Base-by-base conservation (phyloP, 2,797 vertebrate genomes). In the Pangasius krempfi region DNA sequence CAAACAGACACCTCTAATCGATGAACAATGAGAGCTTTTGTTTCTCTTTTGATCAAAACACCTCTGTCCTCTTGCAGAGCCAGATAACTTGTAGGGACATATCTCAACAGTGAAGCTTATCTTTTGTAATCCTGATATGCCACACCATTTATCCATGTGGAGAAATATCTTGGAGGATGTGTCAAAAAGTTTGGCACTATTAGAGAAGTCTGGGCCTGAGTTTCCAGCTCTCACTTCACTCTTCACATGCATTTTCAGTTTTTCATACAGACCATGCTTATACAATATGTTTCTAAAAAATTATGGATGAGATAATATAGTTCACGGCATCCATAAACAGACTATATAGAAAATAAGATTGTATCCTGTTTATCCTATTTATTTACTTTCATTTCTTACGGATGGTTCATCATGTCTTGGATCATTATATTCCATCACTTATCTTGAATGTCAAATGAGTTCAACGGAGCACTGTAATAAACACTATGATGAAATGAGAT, bases 71-170 rank as follows among this genome's bases (percentile, higher is more conserved):
- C 22, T 64, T 82, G 22, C 58, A 62, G 80, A 83, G 37, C 12
- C 58, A 64, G 58, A 27, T 14, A 62, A 6, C 50, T 54, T 83
- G 37, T 44, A 81, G 52, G 33, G 13, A 62, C 79, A 60, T 76
- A 78, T 78, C 75, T 62, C 80, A 83, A n/a, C 25, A 82, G 12
- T 16, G n/a, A 82, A 83, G 58, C 58, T 83, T 64, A 47, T 47
- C 22, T 64, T 18, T 83, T 62, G 10, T n/a, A 83, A 83, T 47
- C 56, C 56, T 62, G 13, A 44, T 18, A 44, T 0, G 1, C 37
- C 58, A 47, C 25, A 83, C 54, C 58, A 83, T 83, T 62, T 44
- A n/a, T 64, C 25, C 37, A 9, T 83, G 25, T 47, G 25, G 14
- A n/a, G 37, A 83, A 83, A 83, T 64, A 47, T 64, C 58, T 6